phyloP scores from a whole-genome alignment of 2,888 invertebrate genomes.

The Pimpla rufipes region DNA sequence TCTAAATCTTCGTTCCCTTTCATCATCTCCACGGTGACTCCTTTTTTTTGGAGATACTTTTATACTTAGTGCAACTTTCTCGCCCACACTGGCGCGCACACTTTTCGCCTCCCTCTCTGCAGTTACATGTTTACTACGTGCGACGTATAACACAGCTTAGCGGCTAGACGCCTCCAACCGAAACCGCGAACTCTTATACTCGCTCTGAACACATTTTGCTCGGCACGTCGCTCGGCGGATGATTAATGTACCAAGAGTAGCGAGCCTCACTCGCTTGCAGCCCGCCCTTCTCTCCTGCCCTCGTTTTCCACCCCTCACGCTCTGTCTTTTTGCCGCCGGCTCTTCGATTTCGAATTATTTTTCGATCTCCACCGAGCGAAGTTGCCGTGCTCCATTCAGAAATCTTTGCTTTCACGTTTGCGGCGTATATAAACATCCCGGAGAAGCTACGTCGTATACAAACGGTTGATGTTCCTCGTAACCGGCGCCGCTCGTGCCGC shows the following conservation, averaged over 20 bases:
- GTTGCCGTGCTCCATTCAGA: constrained; percentile 27
- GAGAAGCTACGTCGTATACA: background rate
- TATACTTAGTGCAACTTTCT: constrained; percentile 35
- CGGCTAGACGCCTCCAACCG: constrained; percentile 20
- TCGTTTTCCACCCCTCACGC: constrained; percentile 17
- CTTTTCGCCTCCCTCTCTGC: constrained; percentile 30
- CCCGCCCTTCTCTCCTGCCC: constrained; percentile 22
- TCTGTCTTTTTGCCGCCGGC: constrained; percentile 19
- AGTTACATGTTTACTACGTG: constrained; percentile 58
- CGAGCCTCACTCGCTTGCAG: constrained; percentile 41
- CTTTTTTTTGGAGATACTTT: constrained; percentile 40
- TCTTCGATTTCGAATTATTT: constrained; percentile 69
- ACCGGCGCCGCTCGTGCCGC: constrained; percentile 6
- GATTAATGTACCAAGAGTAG: constrained; percentile 74
- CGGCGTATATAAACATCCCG: constrained; percentile 17
- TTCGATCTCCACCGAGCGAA: constrained; percentile 41
- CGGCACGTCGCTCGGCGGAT: constrained; percentile 66
- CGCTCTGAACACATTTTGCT: constrained; percentile 65
- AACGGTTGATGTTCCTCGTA: constrained; percentile 29
- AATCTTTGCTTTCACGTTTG: constrained; percentile 33
- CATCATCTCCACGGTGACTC: constrained; percentile 42
- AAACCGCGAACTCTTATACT: constrained; percentile 57
- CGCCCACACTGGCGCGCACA: background rate
- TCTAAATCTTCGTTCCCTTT: constrained; percentile 39
- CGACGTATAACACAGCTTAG: constrained; percentile 53